A percentile compares a stretch with the other conserved stretches of the same genome.
These are phyloP conservation scores for Vicugna pacos DNA, from an alignment of 2,113 vertebrate genomes.

Conservation along the genomic window DNA sequence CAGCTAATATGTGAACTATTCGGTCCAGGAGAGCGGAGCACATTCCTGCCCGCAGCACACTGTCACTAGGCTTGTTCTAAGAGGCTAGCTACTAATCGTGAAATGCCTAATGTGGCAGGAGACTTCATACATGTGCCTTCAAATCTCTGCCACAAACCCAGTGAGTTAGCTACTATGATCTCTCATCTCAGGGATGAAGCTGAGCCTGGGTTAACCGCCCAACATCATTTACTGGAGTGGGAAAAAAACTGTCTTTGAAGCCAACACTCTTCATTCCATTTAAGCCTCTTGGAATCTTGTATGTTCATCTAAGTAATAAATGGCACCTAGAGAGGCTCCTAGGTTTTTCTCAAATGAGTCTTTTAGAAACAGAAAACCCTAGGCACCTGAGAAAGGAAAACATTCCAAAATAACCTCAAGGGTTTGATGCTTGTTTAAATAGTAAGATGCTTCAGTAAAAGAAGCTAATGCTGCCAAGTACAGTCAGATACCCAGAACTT, in stretches of 20 bases:
- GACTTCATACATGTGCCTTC: background rate
- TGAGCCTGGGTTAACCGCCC: background rate
- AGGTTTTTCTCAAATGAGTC: conserved; percentile 40
- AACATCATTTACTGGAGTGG: background rate
- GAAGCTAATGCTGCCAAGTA: conserved; percentile 5
- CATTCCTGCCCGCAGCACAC: background rate
- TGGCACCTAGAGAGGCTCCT: background rate
- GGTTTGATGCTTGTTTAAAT: conserved; percentile 63
- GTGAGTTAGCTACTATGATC: background rate
- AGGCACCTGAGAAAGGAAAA: conserved; percentile 60
- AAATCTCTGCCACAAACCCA: background rate
- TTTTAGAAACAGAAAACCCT: conserved; percentile 46
- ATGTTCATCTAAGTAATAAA: conserved; percentile 48
- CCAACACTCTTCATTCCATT: background rate
- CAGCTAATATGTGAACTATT: background rate
- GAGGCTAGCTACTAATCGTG: conserved; percentile 1
- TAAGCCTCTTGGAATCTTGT: background rate
- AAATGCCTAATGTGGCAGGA: background rate
- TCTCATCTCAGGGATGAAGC: background rate
- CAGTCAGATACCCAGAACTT: conserved; percentile 57
- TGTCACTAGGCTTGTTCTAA: conserved; percentile 16
- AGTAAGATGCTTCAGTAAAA: conserved; percentile 54
- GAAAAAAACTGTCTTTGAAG: background rate
- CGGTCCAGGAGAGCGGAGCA: background rate
- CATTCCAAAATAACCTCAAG: conserved; percentile 63